Evolutionary conservation across 2,888 invertebrate species (phyloP).

Genomic region (Plusia festucae): DNA sequence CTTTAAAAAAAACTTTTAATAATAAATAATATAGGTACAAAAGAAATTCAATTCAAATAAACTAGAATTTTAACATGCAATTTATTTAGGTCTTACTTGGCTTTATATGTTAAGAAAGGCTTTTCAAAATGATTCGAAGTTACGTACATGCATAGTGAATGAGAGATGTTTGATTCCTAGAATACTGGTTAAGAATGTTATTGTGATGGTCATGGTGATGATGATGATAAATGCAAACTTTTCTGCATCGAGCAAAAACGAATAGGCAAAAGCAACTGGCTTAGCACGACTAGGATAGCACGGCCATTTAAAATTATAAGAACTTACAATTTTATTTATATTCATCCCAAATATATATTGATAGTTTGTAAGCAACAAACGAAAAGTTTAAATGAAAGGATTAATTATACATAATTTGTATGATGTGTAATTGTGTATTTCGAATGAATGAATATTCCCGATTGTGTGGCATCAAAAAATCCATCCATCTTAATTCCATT

Average conservation of each 20-base stretch:
- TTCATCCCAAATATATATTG: neutral
- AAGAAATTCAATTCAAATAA: conserved; percentile 18
- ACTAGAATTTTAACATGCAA: conserved; percentile 19
- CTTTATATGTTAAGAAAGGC: conserved; percentile 27
- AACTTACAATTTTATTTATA: conserved; percentile 6
- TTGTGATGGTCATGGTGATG: conserved; percentile 30
- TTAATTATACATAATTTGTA: neutral
- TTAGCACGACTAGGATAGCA: conserved; percentile 46
- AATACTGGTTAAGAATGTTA: conserved; percentile 42
- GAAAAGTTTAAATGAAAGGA: neutral
- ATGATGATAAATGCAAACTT: conserved; percentile 17
- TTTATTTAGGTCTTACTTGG: conserved; percentile 21
- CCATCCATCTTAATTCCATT: neutral
- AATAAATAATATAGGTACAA: no score
- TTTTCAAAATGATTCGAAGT: conserved; percentile 21
- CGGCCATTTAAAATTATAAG: neutral
- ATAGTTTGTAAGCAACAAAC: neutral
- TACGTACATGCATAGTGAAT: conserved; percentile 43
- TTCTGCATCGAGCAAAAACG: conserved; percentile 10
- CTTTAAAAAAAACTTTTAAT: neutral
- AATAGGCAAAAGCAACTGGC: conserved; percentile 27
- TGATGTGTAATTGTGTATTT: neutral
- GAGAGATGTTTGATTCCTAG: conserved; percentile 20
- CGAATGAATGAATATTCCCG: neutral
- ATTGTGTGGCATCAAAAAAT: neutral